Base-by-base conservation (phyloP, 2,797 vertebrate genomes). In the Pogonophryne albipinna region DNA sequence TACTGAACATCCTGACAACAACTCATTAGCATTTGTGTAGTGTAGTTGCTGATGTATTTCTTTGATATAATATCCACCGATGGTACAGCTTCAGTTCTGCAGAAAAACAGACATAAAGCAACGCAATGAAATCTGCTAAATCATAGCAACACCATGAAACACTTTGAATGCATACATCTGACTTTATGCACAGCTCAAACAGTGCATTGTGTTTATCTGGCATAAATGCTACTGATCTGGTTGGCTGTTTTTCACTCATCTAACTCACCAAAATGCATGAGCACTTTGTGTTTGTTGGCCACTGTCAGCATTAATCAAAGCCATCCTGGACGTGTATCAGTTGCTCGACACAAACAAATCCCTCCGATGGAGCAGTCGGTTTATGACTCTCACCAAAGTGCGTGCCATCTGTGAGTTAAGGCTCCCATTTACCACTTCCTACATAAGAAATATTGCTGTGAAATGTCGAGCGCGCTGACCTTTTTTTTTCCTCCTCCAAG, bases 341-440 rank as follows among this genome's bases (percentile, higher is more conserved):
- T 74, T 65, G 69, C 71, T 46, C 15, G 74, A 82, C 76, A 68
- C 66, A 74, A 82, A 78, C 79, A 71, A 57, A 88, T 84, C 75
- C 78, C 69, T 84, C 71, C 53, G 52, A 74, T 61, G 63, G 75
- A 44, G 72, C 74, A n/a, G 84, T 42, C 23, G 42, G 10, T 85
- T 85, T 85, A 80, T 65, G 77, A 86, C 76, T 76, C 63, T 66
- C 74, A 76, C 76, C 78, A 57, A 75, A 88, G 76, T 74, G 81
- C 10, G 10, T 41, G 74, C 83, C 76, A 76, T 74, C 83, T 85
- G 75, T 84, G 84, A 88, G 84, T 85, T 82, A 85, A 78, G 61
- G 79, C 78, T 71, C 75, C 85, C 57, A 57, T 81, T 82, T 79
- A 70, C 53, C 61, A 68, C 83, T 81, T 88, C 76, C 76, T 75